Base-by-base conservation (phyloP, 2,113 vertebrate species). In the Pipa parva region DNA sequence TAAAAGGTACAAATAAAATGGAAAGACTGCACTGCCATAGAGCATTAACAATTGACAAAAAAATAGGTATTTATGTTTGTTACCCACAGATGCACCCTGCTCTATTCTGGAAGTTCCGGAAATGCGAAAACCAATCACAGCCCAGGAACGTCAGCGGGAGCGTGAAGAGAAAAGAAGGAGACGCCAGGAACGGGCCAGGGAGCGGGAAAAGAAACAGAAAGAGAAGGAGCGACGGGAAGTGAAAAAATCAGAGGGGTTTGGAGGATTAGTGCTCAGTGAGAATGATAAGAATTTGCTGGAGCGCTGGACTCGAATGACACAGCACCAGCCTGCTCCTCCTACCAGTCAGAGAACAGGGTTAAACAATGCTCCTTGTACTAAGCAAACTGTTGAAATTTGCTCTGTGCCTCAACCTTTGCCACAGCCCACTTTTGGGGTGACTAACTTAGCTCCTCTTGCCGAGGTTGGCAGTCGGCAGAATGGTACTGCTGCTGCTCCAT, bases 121-220 rank as follows among this genome's bases (percentile, higher is more conserved):
- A 28, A 77, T 77, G 15, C 86, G 89, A 7, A 88, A 90, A 58
- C 89, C 93, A 0, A 82, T 97, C 73, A 97, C 94, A 0, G 94
- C 94, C 9, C 92, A 94, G 79, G 93, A 95, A 71, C 91, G 94
- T 25, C 93, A 97, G 71, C 79, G 93, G 3, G 93, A 95, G 55
- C 73, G 94, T 20, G 94, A 97, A 50, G 94, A 95, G 77, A 97
- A 95, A 72, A 79, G 94, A 5, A 82, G 85, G 59, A 84, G 92
- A 59, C 83, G 90, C 33, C 92, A 94, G 63, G 93, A 95, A 39
- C 84, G 92, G 1, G 92, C 91, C 6, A 81, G 85, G 63, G 91
- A 93, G 77, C 78, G 85, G 26, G 92, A 93, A 73, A 89, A 84
- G 72, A 88, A 91, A 75, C 76, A 90, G 48, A 89, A 90, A 63